Conservation (phyloP, 2,797 vertebrate genomes). For the Macropus fuliginosus region DNA sequence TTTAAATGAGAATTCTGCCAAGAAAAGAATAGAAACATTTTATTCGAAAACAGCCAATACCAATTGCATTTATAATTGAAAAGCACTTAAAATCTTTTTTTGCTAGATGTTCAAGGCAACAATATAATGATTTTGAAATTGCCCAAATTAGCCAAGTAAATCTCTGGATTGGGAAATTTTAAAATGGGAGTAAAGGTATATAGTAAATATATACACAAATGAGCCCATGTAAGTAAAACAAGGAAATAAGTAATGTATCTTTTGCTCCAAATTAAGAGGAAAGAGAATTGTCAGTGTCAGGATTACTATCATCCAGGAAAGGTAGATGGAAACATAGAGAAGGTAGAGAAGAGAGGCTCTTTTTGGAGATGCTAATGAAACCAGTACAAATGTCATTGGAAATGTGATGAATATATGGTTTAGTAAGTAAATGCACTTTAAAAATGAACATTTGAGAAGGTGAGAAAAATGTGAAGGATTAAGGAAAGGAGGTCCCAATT, state of each 20-base stretch:
- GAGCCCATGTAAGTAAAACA: background rate
- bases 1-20: slow-evolving; percentile 28
- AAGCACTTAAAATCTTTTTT: slow-evolving; percentile 40
- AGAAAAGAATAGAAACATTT: slow-evolving; percentile 57
- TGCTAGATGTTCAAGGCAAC: background rate
- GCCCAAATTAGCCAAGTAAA: slow-evolving; percentile 38
- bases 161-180: background rate
- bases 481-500: slow-evolving; percentile 12
- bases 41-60: slow-evolving; percentile 43
- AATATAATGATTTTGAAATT: background rate
- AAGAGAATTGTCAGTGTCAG: slow-evolving; percentile 42
- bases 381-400: slow-evolving; percentile 25
- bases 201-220: slow-evolving; percentile 26
- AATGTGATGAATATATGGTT: slow-evolving; percentile 16
- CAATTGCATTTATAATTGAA: slow-evolving; percentile 21
- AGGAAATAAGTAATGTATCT: slow-evolving; percentile 15
- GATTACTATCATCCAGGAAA: background rate
- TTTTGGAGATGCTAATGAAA: slow-evolving; percentile 26
- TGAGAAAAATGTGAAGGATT: slow-evolving; percentile 37
- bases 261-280: slow-evolving; percentile 26
- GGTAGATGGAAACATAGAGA: slow-evolving; percentile 27
- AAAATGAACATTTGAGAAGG: slow-evolving; percentile 6
- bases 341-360: slow-evolving; percentile 1
- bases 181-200: slow-evolving; percentile 21
- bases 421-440: background rate